These are phyloP conservation scores for Erannis defoliaria DNA, from an alignment of 2,888 invertebrate genomes.

Conservation along the genomic window DNA sequence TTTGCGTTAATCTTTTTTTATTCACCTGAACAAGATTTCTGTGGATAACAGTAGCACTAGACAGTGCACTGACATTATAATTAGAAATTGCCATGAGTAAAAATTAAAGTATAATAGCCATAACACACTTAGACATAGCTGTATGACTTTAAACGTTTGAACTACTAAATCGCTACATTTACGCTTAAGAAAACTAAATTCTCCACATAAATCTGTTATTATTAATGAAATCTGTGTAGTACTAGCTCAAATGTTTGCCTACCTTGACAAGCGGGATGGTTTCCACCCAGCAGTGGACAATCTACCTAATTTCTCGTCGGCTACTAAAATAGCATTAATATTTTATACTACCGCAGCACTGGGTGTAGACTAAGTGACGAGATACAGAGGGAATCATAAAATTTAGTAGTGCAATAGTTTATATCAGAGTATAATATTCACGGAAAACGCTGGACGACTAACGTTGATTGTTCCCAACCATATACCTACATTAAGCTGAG, in stretches of 20 bases:
- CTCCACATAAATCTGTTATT: neutral
- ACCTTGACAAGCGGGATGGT: slow-evolving; percentile 56
- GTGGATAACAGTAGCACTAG: too few species aligned
- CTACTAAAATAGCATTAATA: slow-evolving; percentile 67
- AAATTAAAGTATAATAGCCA: too few species aligned
- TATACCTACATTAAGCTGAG: too few species aligned
- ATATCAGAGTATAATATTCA: too few species aligned
- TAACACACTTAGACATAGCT: too few species aligned
- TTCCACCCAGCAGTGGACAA: slow-evolving; percentile 57
- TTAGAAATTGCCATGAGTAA: too few species aligned
- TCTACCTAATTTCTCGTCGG: slow-evolving; percentile 65
- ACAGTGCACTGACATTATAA: too few species aligned
- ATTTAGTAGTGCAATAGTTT: neutral
- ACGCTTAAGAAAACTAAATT: neutral
- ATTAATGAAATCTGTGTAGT: slow-evolving; percentile 39
- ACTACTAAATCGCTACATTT: neutral
- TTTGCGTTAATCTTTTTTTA: too few species aligned
- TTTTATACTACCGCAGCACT: slow-evolving; percentile 60
- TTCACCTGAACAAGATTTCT: too few species aligned
- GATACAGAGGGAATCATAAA: slow-evolving; percentile 12
- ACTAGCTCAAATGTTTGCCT: slow-evolving; percentile 39
- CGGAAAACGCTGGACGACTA: too few species aligned
- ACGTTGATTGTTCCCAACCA: too few species aligned
- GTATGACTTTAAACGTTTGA: too few species aligned
- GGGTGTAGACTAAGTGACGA: slow-evolving; percentile 37